Conservation (phyloP, 1,140 invertebrate genomes). For the Oedothorax gibbosus region DNA sequence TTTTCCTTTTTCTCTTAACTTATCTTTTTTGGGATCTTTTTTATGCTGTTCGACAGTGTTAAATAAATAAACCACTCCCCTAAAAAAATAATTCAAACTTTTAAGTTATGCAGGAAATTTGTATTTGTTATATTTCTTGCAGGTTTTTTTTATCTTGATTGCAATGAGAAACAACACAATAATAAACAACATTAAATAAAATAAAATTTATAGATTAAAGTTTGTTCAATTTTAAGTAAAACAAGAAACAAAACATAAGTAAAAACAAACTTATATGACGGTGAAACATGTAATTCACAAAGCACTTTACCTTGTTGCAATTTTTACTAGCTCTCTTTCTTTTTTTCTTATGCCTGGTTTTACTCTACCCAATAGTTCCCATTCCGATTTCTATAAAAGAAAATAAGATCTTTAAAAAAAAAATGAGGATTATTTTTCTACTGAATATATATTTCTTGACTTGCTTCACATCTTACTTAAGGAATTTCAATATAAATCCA, state of each 20-base stretch:
- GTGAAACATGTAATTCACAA: background rate
- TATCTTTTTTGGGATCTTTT: conserved; percentile 72
- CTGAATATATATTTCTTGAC: background rate
- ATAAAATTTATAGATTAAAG: no score
- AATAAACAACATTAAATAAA: no score
- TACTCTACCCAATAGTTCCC: conserved; percentile 76
- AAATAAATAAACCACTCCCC: conserved; percentile 91
- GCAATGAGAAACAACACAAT: no score
- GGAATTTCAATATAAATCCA: no score
- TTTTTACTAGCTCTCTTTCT: conserved; percentile 81
- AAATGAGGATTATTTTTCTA: background rate
- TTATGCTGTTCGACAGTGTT: conserved; percentile 86
- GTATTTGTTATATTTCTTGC: no score
- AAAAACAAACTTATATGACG: no score
- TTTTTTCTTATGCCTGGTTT: conserved; percentile 82
- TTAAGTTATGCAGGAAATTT: no score
- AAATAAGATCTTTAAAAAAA: background rate
- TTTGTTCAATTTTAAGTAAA: no score
- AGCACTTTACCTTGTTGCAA: conserved; percentile 73
- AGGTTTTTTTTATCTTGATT: no score
- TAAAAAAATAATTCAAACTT: conserved; percentile 67
- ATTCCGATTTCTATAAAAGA: conserved; percentile 66
- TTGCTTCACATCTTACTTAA: background rate
- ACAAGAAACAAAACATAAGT: no score
- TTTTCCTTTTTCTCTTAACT: conserved; percentile 34